Conservation (phyloP, 2,888 invertebrate species). For the Agonopterix alstromeriana region DNA sequence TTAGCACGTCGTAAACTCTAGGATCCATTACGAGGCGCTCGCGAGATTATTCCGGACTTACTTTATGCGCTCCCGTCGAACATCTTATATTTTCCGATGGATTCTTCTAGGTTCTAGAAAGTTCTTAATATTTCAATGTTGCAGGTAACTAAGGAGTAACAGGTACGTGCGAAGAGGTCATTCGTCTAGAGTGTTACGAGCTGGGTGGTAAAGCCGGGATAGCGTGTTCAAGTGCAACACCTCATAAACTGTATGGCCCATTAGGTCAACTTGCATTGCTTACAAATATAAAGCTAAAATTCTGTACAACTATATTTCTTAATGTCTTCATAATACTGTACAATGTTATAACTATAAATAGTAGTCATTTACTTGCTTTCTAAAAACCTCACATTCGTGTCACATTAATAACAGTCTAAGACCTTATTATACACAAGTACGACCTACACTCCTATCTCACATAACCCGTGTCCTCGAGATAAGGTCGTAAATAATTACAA, state of each 20-base stretch:
- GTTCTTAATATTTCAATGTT: slow-evolving; percentile 5
- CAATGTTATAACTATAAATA: too few species aligned
- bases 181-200: slow-evolving; percentile 28
- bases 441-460: slow-evolving; percentile 4
- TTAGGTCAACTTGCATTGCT: slow-evolving; percentile 18
- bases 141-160: slow-evolving; percentile 13
- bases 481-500: slow-evolving; percentile 51
- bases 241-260: slow-evolving; percentile 31
- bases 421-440: too few species aligned
- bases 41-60: slow-evolving; percentile 38
- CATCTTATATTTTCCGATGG: slow-evolving; percentile 32
- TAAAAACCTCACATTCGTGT: too few species aligned
- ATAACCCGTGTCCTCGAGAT: slow-evolving; percentile 28
- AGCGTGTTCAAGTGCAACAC: slow-evolving; percentile 28
- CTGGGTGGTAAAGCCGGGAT: slow-evolving; percentile 13
- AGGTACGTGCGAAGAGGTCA: slow-evolving; percentile 26
- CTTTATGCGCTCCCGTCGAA: slow-evolving; percentile 28
- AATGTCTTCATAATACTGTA: too few species aligned
- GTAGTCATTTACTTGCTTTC: too few species aligned
- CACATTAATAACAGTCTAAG: too few species aligned
- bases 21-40: slow-evolving; percentile 49
- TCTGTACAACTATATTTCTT: too few species aligned
- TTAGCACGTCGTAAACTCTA: slow-evolving; percentile 64
- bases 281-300: too few species aligned
- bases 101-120: slow-evolving; percentile 19